Base-by-base conservation (phyloP, 2,113 vertebrate species). In the Phainopepla nitens region DNA sequence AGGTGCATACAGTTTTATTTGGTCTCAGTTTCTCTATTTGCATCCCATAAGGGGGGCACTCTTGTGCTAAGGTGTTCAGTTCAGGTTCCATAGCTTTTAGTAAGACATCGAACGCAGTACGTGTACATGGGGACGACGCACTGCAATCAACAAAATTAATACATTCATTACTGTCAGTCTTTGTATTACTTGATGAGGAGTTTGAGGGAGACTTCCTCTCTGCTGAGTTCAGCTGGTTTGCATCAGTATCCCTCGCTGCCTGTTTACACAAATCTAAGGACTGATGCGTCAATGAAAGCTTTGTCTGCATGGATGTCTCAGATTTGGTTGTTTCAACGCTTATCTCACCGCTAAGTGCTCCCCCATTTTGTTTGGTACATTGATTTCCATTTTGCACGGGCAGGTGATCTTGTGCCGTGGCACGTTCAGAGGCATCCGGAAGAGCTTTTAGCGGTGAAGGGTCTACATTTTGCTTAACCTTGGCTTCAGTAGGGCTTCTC, bases 51-150 rank as follows among this genome's bases (percentile, higher is more conserved):
- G 97, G 96, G 14, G 98, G 97, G 96, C 96, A 97, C 87, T 98
- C 99, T 91, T 99, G 98, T 39, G 99, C 98, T 97, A 99, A 98
- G 20, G 98, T 99, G 91, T 98, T 99, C 91, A 99, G 98, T 94
- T 99, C 99, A 33, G 99, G 99, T 97, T 99, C 99, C 99, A 99
- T 99, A 73, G 99, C 99, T 97, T 99, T 99, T 77, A 99, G 94
- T 95, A 99, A 98, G 95, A 99, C 99, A 97, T 99, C 99, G 9
- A 99, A 99, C 2, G 99, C 98, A 86, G 99, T 99, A 65, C 98
- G 98, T 2, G 98, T 95, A 57, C 98, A 98, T 15, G 98, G 98
- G 49, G 98, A 97, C 10, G 97, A 94, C 0, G 97, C 93, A 78
- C 96, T 95, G 90, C 98, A 92, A 53, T 94, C 87, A 61, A 69